Percentiles rank a stretch among this genome's conserved stretches.
Conservation (phyloP, 2,797 vertebrate species). For the Ara ararauna region DNA sequence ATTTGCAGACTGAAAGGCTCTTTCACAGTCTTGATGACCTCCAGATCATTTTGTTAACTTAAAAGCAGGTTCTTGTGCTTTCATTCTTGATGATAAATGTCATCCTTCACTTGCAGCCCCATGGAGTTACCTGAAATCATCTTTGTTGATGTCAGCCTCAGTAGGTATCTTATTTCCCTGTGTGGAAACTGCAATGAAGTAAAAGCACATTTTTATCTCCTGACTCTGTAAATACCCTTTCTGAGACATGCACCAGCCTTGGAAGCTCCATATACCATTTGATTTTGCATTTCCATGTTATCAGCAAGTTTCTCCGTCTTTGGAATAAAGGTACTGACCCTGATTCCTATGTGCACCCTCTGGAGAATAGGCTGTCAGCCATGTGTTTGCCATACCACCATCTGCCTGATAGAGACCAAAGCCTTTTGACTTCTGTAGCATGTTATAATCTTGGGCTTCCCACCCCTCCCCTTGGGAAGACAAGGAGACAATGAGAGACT, state of each 20-base stretch:
- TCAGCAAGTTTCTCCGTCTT: neutral
- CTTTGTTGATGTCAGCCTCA: neutral
- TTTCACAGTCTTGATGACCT: neutral
- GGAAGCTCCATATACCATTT: neutral
- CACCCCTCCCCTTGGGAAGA: neutral
- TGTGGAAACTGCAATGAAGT: neutral
- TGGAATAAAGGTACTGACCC: neutral
- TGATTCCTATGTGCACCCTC: neutral
- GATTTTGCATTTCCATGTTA: neutral
- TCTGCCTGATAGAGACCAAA: neutral
- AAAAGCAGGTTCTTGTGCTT: neutral
- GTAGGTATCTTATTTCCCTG: neutral
- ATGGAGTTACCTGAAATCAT: neutral
- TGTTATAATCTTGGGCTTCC: neutral
- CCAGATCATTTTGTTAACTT: neutral
- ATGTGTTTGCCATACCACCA: accelerated
- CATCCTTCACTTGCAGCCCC: neutral
- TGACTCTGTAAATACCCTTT: neutral
- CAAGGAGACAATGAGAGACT: neutral
- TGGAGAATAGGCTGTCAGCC: neutral
- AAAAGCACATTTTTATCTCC: neutral
- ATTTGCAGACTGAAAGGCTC: neutral
- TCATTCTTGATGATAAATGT: neutral
- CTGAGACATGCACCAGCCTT: neutral
- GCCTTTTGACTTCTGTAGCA: neutral